Percentiles rank a stretch among this genome's conserved stretches.
phyloP scores from a whole-genome alignment of 2,888 invertebrate species.

The Pachymerium ferrugineum region DNA sequence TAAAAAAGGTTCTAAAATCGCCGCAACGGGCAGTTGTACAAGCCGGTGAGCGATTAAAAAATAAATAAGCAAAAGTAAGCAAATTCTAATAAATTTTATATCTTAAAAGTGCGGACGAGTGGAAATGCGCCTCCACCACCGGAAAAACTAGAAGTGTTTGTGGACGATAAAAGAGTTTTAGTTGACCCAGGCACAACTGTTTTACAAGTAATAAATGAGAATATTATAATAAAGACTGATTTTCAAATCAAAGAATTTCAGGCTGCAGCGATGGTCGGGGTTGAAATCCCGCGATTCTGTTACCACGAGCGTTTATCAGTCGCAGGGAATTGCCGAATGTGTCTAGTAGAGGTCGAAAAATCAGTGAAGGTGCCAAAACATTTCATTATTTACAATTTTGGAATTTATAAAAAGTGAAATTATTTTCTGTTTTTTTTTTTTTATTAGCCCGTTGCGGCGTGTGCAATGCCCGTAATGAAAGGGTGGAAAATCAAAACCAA shows the following conservation, averaged over 20 bases:
- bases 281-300: constrained; percentile 98
- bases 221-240: too few species aligned
- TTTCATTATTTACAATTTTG: not conserved
- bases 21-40: not conserved
- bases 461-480: constrained; percentile 99
- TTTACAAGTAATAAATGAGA: constrained; percentile 63
- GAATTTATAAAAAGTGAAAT: not conserved
- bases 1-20: constrained; percentile 29
- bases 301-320: constrained; percentile 98
- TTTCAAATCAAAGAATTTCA: constrained; percentile 47
- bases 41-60: not conserved
- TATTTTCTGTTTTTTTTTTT: constrained; percentile 29
- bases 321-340: constrained; percentile 99
- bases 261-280: constrained; percentile 91
- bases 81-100: not conserved
- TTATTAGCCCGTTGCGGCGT: constrained; percentile 83
- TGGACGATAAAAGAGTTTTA: constrained; percentile 90
- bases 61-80: not conserved
- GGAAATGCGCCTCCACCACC: constrained; percentile 42
- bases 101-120: not conserved
- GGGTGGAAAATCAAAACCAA: constrained; percentile 99
- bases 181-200: constrained; percentile 96
- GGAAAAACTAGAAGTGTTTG: constrained; percentile 87
- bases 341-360: constrained; percentile 97
- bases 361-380: constrained; percentile 78